A percentile compares a stretch with the other conserved stretches of the same genome.
phyloP scores from a whole-genome alignment of 2,113 vertebrate genomes.

The Epinephelus fuscoguttatus region DNA sequence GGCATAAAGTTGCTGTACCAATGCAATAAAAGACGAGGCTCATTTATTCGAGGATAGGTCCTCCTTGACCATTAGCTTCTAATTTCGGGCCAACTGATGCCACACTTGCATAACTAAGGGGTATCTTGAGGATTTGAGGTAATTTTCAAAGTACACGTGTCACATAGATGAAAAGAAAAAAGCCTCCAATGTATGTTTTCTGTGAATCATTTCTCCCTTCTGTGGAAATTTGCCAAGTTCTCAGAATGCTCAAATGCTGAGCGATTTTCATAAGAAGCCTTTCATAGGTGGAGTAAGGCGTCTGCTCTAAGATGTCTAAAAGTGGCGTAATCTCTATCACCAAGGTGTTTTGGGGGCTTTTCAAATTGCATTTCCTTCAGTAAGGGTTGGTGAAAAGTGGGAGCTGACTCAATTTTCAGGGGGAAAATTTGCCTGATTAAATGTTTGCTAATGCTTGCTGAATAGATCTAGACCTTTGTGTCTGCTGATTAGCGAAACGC shows the following conservation, averaged over 20 bases:
- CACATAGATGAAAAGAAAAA: not conserved
- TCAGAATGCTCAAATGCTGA: not conserved
- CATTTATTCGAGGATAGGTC: slow-evolving; percentile 22
- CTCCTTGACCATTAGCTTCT: slow-evolving; percentile 10
- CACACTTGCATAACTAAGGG: slow-evolving; percentile 9
- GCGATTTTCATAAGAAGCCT: slow-evolving; percentile 8
- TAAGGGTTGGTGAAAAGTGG: slow-evolving; percentile 18
- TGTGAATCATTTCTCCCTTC: not conserved
- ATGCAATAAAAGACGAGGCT: not conserved
- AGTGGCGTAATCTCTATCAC: not conserved
- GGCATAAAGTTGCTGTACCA: slow-evolving; percentile 10
- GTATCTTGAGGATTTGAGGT: not conserved
- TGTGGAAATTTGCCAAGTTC: not conserved
- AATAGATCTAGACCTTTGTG: slow-evolving; percentile 40
- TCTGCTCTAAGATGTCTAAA: slow-evolving; percentile 3
- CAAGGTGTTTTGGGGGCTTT: not conserved
- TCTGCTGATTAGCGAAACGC: slow-evolving; percentile 52
- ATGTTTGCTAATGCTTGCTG: slow-evolving; percentile 36
- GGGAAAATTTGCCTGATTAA: slow-evolving; percentile 47
- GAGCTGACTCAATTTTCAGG: slow-evolving; percentile 16
- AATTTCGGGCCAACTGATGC: slow-evolving; percentile 11
- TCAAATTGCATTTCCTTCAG: slow-evolving; percentile 8
- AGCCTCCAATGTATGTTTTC: not conserved
- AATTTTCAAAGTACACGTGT: not conserved
- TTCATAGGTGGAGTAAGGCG: not conserved